Percentiles rank a stretch among this genome's conserved stretches.
Evolutionary conservation across 2,888 invertebrate species (phyloP).

Genomic region (Nasonia oneida): DNA sequence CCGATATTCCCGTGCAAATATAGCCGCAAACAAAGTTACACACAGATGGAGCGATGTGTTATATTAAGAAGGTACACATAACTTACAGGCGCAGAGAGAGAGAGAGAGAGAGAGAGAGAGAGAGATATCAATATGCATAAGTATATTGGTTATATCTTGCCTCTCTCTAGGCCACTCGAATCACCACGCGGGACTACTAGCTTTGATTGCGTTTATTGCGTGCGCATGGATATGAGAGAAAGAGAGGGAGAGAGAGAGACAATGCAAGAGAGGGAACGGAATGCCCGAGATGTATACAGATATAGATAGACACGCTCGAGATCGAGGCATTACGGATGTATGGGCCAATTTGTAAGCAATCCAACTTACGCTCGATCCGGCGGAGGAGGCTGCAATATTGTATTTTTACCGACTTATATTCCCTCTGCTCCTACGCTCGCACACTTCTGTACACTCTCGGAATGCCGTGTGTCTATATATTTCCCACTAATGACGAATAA

Average conservation of each 20-base stretch:
- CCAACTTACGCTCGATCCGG: slow-evolving; percentile 74
- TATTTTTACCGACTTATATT: slow-evolving; percentile 74
- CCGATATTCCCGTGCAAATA: slow-evolving; percentile 36
- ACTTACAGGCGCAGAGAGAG: background rate
- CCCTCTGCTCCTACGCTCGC: background rate
- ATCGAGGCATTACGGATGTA: slow-evolving; percentile 78
- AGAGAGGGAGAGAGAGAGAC: slow-evolving; percentile 60
- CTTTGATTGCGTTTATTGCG: slow-evolving; percentile 55
- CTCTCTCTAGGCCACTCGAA: slow-evolving; percentile 34
- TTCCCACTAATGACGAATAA: slow-evolving; percentile 24
- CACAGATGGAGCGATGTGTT: background rate
- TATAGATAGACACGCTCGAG: slow-evolving; percentile 62
- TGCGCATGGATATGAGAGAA: slow-evolving; percentile 3
- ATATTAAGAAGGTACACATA: background rate
- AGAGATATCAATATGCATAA: slow-evolving; percentile 53
- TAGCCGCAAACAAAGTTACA: slow-evolving; percentile 44
- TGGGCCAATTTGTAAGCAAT: slow-evolving; percentile 80
- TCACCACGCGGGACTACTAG: slow-evolving; percentile 12
- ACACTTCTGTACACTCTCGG: slow-evolving; percentile 44
- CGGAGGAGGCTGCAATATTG: slow-evolving; percentile 73
- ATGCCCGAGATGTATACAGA: slow-evolving; percentile 63
- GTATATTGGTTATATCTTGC: slow-evolving; percentile 41
- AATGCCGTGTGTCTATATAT: background rate
- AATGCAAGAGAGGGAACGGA: slow-evolving; percentile 57
- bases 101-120: background rate